A percentile compares a stretch with the other conserved stretches of the same genome.
Evolutionary conservation across 2,888 invertebrate species (phyloP).

Genomic region (Dryomyza anilis): DNA sequence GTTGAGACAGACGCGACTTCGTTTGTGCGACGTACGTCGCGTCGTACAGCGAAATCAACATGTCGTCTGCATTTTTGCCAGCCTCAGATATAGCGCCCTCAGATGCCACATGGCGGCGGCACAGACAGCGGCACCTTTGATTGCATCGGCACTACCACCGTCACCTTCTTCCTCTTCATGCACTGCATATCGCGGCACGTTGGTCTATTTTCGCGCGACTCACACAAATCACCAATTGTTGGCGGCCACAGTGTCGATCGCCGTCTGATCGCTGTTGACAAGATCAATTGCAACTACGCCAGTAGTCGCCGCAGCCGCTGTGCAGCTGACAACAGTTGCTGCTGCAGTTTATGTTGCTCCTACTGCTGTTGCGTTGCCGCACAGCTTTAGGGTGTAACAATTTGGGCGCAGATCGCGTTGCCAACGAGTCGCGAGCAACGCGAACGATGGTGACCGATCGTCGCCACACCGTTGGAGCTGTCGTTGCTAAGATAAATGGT

Average conservation of each 20-base stretch:
- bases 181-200: no score
- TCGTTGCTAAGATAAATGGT: neutral
- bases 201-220: slow-evolving; percentile 22
- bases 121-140: slow-evolving; percentile 1
- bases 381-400: slow-evolving; percentile 24
- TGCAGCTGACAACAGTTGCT: slow-evolving; percentile 6
- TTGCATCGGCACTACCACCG: neutral
- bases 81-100: neutral
- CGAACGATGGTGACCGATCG: neutral
- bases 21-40: neutral
- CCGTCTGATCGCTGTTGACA: slow-evolving; percentile 17
- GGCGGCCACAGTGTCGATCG: slow-evolving; percentile 2
- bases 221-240: slow-evolving; percentile 15
- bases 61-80: slow-evolving; percentile 20
- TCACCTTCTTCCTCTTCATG: no score
- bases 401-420: slow-evolving; percentile 11
- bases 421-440: neutral
- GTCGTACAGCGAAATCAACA: slow-evolving; percentile 10
- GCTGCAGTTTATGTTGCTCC: neutral
- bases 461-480: neutral
- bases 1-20: neutral
- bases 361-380: slow-evolving; percentile 17
- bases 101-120: neutral
- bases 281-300: slow-evolving; percentile 11
- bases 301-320: neutral